Evolutionary conservation across 2,113 vertebrate species (phyloP), one percentile per base, ranked within the genome.

Genomic region (Pseudorectes ferrugineus): DNA sequence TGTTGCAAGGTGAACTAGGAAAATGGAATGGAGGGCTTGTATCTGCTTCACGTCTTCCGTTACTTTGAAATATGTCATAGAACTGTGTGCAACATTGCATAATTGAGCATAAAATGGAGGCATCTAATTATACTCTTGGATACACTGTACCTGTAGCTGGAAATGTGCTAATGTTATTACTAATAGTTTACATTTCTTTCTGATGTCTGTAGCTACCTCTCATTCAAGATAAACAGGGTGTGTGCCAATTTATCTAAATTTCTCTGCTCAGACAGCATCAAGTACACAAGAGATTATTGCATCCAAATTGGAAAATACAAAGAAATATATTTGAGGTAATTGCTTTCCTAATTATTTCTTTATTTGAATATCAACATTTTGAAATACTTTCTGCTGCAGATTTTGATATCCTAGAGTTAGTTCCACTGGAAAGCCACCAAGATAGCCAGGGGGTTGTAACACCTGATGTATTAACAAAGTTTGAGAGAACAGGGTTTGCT

Each of bases 271-370:
- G 90, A 98, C 98, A 21, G 98, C 28, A 38, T 89, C 97, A 72
- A 97, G 98, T 62, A 98, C 98, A 15, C 98, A 99, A 93, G 98
- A 99, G 93, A 99, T 99, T 74, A 98, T 98, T 79, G 98, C 99
- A 94, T 99, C 98, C 68, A 99, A 99, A 92, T 91, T 98, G 91
- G 98, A 99, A 93, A 98, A 98, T 89, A 98, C 97, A 98, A 91
- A 99, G 98, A 96, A 98, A 98, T 45, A 46, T 36, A 73, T 73
- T 28, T 96, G 99, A 88, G 98, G 98, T 98, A 97, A 94, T 91
- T 86, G 74, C 31, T 68, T 57, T 45, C 79, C 40, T 43, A 33
- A 35, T 33, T 73, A 46, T 71, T 84, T 87, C 19, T 40, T 82
- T 78, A 62, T 51, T 63, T 91, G 48, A 80, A 40, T 83, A 59